Evolutionary conservation across 2,797 vertebrate species (phyloP).

Genomic region (Meriones psammophilus): DNA sequence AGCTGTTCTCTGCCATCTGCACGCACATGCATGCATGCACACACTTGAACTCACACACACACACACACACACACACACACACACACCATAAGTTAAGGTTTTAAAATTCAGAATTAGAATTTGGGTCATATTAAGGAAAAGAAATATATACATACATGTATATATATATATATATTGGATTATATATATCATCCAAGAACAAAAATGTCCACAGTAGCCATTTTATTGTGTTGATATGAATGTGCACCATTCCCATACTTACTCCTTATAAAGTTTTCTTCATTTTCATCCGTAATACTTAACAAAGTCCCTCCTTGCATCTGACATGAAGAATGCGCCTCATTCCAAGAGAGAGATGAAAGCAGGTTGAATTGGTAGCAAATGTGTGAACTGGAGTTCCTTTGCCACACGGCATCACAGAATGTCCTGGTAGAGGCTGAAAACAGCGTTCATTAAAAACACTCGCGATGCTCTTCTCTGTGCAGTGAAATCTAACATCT

Average conservation of each 20-base stretch:
- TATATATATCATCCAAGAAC: not conserved
- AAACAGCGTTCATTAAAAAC: conserved; percentile 42
- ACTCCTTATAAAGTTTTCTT: conserved; percentile 93
- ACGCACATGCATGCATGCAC: not conserved
- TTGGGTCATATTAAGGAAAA: conserved; percentile 13
- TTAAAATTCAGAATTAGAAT: conserved; percentile 6
- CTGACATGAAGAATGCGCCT: conserved; percentile 93
- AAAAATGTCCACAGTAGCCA: not conserved
- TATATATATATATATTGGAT: no score
- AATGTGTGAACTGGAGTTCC: conserved; percentile 87
- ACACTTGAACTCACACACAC: not conserved
- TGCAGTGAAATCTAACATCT: not conserved
- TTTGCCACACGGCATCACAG: conserved; percentile 93
- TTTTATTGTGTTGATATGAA: conserved; percentile 42
- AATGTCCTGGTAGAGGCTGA: conserved; percentile 86
- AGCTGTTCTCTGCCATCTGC: not conserved
- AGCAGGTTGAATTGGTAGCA: conserved; percentile 97
- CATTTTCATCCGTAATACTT: conserved; percentile 91
- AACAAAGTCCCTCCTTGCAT: conserved; percentile 95
- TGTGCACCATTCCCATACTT: conserved; percentile 74
- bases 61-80: not conserved
- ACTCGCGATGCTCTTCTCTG: not conserved
- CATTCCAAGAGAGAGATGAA: conserved; percentile 94
- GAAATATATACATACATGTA: not conserved
- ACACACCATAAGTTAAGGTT: not conserved